These are phyloP conservation scores for Zenarchopterus dispar DNA, from an alignment of 2,797 vertebrate species.

Conservation along the genomic window DNA sequence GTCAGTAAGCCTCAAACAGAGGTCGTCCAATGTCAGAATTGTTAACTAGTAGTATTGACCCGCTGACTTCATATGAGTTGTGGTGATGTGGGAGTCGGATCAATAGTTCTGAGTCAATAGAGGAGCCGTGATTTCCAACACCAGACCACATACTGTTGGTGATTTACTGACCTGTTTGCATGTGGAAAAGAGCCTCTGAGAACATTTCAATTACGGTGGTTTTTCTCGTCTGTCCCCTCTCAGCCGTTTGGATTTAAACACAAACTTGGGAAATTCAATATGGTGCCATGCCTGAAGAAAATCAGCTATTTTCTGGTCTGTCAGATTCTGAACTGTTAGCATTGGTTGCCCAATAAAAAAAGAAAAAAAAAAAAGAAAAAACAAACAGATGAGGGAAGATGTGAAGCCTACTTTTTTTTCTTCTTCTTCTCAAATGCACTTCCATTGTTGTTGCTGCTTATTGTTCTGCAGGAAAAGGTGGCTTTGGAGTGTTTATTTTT, in stretches of 20 bases:
- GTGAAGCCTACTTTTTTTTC: background rate
- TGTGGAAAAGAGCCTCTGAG: slow-evolving; percentile 45
- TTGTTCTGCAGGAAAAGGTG: slow-evolving; percentile 59
- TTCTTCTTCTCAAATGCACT: slow-evolving; percentile 20
- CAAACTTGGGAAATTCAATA: slow-evolving; percentile 53
- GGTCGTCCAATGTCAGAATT: slow-evolving; percentile 10
- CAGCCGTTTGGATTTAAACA: slow-evolving; percentile 48
- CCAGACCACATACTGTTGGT: slow-evolving; percentile 20
- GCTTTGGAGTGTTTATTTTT: slow-evolving; percentile 82
- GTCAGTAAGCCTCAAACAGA: slow-evolving; percentile 11
- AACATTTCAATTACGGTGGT: slow-evolving; percentile 56
- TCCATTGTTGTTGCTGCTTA: slow-evolving; percentile 41
- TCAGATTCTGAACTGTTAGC: slow-evolving; percentile 46
- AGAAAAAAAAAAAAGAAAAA: slow-evolving; percentile 7
- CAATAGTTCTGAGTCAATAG: slow-evolving; percentile 52
- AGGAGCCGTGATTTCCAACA: slow-evolving; percentile 46
- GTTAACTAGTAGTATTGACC: slow-evolving; percentile 53
- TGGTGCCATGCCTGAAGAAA: slow-evolving; percentile 40
- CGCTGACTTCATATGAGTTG: slow-evolving; percentile 42
- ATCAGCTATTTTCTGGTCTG: slow-evolving; percentile 59
- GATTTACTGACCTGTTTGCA: slow-evolving; percentile 63
- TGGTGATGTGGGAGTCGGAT: slow-evolving; percentile 45
- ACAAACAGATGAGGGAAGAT: slow-evolving; percentile 18
- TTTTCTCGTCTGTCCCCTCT: slow-evolving; percentile 45
- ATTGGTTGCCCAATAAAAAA: slow-evolving; percentile 28